A percentile compares a stretch with the other conserved stretches of the same genome.
These are phyloP conservation scores for Channallabes apus DNA, from an alignment of 2,797 vertebrate species.

Conservation along the genomic window DNA sequence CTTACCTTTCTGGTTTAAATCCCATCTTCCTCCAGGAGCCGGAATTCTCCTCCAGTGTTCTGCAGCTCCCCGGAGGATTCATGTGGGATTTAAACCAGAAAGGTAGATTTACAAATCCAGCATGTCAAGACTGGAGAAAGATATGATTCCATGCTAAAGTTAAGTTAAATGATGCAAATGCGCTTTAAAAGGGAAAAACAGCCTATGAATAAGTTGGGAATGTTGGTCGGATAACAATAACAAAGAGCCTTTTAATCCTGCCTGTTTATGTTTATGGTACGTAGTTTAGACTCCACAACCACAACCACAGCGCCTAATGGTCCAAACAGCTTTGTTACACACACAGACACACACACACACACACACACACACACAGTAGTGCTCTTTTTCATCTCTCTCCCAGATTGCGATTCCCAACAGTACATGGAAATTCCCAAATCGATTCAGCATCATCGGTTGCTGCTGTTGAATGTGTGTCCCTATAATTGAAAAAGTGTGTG, in stretches of 20 bases:
- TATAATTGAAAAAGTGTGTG: constrained; percentile 70
- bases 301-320: neutral
- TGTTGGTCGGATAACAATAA: neutral
- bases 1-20: neutral
- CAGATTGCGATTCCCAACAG: constrained; percentile 10
- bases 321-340: neutral
- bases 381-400: neutral
- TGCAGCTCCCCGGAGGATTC: neutral
- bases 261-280: neutral
- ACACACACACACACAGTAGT: neutral
- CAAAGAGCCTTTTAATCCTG: neutral
- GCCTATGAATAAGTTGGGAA: neutral
- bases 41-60: neutral
- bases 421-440: constrained; percentile 30
- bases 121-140: neutral
- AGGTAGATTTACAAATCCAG: neutral
- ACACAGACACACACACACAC: neutral
- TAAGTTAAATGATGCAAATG: neutral
- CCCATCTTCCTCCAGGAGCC: neutral
- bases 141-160: neutral
- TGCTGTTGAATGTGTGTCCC: constrained; percentile 41
- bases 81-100: neutral
- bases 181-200: neutral
- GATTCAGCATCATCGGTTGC: constrained; percentile 30
- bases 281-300: neutral